Percentiles rank a stretch among this genome's conserved stretches.
Conservation (phyloP, 2,888 invertebrate genomes). For the Hylaea fasciaria region DNA sequence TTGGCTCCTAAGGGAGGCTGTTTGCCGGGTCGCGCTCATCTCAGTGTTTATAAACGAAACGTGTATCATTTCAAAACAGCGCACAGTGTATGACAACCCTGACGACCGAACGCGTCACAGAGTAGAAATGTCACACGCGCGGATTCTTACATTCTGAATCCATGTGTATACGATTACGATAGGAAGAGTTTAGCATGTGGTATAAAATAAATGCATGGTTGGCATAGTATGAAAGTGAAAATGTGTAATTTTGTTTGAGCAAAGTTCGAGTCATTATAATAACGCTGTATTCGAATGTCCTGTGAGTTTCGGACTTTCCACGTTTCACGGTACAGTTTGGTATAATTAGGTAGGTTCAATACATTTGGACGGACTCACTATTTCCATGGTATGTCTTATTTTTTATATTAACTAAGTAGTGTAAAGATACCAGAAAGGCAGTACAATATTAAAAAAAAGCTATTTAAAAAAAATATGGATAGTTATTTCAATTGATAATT, state of each 20-base stretch:
- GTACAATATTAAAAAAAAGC: too few relatives aligned
- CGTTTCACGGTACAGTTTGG: constrained; percentile 39
- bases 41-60: constrained; percentile 82
- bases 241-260: constrained; percentile 57
- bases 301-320: constrained; percentile 53
- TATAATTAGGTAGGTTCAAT: constrained; percentile 11
- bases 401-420: too few relatives aligned
- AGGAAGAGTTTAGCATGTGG: constrained; percentile 1
- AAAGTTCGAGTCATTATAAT: constrained; percentile 68
- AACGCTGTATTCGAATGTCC: constrained; percentile 57
- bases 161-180: not conserved
- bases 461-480: too few relatives aligned
- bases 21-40: constrained; percentile 74
- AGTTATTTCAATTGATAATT: too few relatives aligned
- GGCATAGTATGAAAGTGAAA: constrained; percentile 47
- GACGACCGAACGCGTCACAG: constrained; percentile 25
- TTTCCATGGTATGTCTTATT: too few relatives aligned
- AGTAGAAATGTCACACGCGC: constrained; percentile 2
- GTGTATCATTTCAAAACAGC: constrained; percentile 77
- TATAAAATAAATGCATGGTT: constrained; percentile 10
- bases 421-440: too few relatives aligned
- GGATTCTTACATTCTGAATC: constrained; percentile 8
- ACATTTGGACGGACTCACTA: not conserved
- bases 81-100: constrained; percentile 58
- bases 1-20: constrained; percentile 79